Evolutionary conservation across 2,888 invertebrate species (phyloP), one percentile per base, ranked within the genome.

Genomic region (Sepiola atlantica): DNA sequence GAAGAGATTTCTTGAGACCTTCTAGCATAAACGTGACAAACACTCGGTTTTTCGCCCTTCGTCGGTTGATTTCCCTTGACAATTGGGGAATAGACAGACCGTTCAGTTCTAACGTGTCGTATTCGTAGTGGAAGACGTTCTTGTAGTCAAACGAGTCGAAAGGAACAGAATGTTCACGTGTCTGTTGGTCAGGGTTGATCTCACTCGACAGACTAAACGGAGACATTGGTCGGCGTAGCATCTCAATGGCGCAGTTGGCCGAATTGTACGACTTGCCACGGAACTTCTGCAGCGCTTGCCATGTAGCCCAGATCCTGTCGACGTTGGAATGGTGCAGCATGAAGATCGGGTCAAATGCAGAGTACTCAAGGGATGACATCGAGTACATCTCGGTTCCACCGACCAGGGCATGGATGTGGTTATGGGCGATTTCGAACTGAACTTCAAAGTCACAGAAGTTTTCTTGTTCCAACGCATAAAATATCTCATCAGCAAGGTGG

Each of bases 201-300:
- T 94, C 94, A 91, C 93, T 93, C 92, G 94, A 94, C 92, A 95
- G 94, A n/a, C 94, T 95, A 93, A 95, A 95, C 1, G 95, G 95
- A 94, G 94, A 92, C 93, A 95, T 90, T 3, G 95, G 95, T 93
- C 92, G 93, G 21, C 95, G 94, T 91, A 95, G 94, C 45, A 93
- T 77, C 21, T 95, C 94, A 55, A 95, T 94, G 55, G 95, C 95
- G 93, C 95, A 95, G 95, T 95, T 95, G 57, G 95, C 95, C 8
- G 54, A 55, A 95, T 95, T 95, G 94, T 95, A 94, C 6, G 95
- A 94, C 45, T 95, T 94, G 24, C 95, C 95, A 16, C 95, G 93
- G 94, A 94, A 94, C 55, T 95, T 94, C 94, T 95, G 95, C 54
- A 95, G 95, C 21, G 94, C 94, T 94, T 95, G 94, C 94, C 95